phyloP scores from a whole-genome alignment of 2,888 invertebrate genomes.

The Pharmacophagus antenor region DNA sequence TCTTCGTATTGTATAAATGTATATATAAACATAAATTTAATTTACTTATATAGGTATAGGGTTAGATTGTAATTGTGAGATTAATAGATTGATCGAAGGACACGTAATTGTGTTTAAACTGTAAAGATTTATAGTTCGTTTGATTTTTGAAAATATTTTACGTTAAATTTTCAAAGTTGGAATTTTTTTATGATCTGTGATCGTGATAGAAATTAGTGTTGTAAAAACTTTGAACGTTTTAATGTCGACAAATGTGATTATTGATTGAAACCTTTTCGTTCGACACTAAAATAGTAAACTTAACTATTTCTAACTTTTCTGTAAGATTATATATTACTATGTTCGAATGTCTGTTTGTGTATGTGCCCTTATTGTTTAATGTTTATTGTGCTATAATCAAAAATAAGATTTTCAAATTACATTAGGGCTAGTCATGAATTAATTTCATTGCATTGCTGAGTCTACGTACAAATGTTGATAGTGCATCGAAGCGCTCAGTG shows the following conservation, averaged over 20 bases:
- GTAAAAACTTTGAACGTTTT: neutral
- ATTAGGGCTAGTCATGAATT: neutral
- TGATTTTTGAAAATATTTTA: no score
- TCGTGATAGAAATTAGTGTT: neutral
- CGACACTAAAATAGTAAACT: no score
- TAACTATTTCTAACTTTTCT: no score
- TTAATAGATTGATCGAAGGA: neutral
- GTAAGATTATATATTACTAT: no score
- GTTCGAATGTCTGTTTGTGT: neutral
- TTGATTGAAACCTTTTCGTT: neutral
- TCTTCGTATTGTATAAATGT: neutral
- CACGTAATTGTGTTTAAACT: no score
- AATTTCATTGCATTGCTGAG: neutral
- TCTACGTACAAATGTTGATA: constrained; percentile 33
- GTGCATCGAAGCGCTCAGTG: constrained; percentile 44
- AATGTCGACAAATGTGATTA: no score
- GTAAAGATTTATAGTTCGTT: neutral
- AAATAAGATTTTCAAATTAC: neutral
- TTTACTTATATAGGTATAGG: no score
- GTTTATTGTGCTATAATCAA: no score
- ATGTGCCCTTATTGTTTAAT: neutral
- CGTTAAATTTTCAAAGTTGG: neutral
- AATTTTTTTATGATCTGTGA: neutral
- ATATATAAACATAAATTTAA: no score
- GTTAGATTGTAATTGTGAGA: neutral